These are phyloP conservation scores for Chouioia cunea DNA, from an alignment of 2,888 invertebrate species.

Conservation along the genomic window DNA sequence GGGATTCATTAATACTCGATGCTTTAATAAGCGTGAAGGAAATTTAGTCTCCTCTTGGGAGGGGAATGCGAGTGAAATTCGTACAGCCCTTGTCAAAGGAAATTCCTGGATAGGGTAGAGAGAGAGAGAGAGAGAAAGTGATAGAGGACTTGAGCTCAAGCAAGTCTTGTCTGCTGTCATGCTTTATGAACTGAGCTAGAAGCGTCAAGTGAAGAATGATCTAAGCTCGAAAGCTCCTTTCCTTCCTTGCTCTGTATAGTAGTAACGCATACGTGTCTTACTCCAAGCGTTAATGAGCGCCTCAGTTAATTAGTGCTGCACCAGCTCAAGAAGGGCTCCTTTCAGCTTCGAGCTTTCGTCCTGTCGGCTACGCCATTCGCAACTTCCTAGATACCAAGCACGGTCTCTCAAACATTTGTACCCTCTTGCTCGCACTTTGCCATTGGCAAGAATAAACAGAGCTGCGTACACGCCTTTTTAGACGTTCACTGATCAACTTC, in stretches of 20 bases:
- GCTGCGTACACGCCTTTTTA: no score
- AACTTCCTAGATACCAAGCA: no score
- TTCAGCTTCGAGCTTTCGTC: constrained; percentile 6
- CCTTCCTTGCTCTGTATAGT: background rate
- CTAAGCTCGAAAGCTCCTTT: constrained; percentile 34
- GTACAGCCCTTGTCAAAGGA: constrained; percentile 40
- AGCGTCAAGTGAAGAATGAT: constrained; percentile 45
- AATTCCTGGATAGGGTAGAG: constrained; percentile 19
- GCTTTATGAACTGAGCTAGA: constrained; percentile 21
- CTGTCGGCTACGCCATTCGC: no score
- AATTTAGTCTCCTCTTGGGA: constrained; percentile 37
- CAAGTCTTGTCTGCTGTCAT: background rate
- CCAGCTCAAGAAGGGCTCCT: constrained; percentile 6
- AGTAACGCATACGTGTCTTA: background rate
- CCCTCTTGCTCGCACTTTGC: no score
- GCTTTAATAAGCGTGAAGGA: constrained; percentile 45
- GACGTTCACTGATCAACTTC: no score
- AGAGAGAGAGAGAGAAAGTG: constrained; percentile 4
- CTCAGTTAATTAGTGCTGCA: constrained; percentile 33
- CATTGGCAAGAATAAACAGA: no score
- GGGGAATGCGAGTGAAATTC: constrained; percentile 26
- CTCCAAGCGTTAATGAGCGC: background rate
- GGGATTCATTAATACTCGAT: constrained; percentile 48
- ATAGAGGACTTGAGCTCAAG: background rate
- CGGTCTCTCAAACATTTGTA: no score